Conservation (phyloP, 2,797 vertebrate species). For the Tachyglossus aculeatus region DNA sequence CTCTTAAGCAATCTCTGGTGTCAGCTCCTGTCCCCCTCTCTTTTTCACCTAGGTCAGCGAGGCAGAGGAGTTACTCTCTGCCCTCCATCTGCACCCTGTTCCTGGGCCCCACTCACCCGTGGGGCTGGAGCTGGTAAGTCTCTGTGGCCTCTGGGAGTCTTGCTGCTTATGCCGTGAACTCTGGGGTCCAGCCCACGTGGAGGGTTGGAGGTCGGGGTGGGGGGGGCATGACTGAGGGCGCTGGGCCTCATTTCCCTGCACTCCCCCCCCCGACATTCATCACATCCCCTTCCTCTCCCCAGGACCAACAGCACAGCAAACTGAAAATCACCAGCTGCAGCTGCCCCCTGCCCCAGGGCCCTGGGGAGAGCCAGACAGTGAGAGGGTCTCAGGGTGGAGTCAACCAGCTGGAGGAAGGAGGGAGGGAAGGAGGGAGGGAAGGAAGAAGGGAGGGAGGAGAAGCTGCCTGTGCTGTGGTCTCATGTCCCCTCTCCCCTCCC, state of each 20-base stretch:
- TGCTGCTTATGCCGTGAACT: background rate
- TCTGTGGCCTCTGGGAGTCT: rapidly evolving
- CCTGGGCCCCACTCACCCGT: slow-evolving; percentile 70
- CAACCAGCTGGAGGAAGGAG: too few species aligned
- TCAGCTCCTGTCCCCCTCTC: background rate
- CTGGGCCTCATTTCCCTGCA: too few species aligned
- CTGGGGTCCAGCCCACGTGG: background rate
- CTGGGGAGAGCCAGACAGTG: slow-evolving; percentile 24
- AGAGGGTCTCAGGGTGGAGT: background rate
- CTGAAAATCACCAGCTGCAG: background rate
- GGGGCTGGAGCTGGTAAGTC: slow-evolving; percentile 83
- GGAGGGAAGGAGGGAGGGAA: too few species aligned
- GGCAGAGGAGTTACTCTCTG: slow-evolving; percentile 74
- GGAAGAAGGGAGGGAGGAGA: too few species aligned
- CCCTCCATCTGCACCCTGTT: slow-evolving; percentile 76
- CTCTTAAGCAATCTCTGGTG: background rate
- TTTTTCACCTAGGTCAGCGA: slow-evolving; percentile 75
- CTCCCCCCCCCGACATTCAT: too few species aligned
- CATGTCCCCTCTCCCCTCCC: background rate
- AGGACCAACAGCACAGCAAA: background rate
- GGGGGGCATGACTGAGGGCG: too few species aligned
- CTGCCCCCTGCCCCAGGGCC: background rate
- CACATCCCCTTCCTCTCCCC: background rate
- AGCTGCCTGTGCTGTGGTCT: background rate
- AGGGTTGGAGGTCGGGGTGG: too few species aligned